Conservation (phyloP, 1,140 invertebrate species). For the Trachelipus rathkii region DNA sequence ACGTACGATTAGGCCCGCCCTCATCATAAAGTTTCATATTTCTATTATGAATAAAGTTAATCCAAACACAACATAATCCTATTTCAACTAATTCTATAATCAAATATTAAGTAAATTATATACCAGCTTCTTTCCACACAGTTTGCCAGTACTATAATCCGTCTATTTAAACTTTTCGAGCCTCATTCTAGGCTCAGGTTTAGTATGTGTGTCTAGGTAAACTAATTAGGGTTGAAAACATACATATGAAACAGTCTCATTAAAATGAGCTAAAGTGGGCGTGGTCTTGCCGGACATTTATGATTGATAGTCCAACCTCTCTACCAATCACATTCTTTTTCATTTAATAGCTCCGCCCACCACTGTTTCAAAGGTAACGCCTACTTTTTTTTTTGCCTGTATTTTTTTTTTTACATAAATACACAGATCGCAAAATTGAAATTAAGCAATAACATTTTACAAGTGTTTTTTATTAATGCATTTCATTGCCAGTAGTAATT, state of each 20-base stretch:
- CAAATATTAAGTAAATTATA: no score
- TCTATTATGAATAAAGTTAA: no score
- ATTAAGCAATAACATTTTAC: slow-evolving; percentile 1
- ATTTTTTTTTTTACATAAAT: background rate
- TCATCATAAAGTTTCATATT: no score
- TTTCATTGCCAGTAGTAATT: background rate
- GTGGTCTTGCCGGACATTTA: background rate
- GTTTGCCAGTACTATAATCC: no score
- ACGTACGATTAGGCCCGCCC: no score
- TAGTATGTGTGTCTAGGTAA: slow-evolving; percentile 5
- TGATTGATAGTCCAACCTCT: background rate
- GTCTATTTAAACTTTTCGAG: no score
- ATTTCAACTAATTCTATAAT: no score
- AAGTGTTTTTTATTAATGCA: background rate
- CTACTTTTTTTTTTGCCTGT: background rate
- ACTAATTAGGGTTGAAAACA: background rate
- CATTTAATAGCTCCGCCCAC: background rate
- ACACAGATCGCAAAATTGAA: background rate
- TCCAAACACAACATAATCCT: no score
- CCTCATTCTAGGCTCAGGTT: no score
- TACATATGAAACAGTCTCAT: background rate
- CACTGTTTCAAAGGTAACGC: background rate
- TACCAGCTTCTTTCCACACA: no score
- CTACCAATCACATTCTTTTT: background rate
- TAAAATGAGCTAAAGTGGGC: background rate